Percentiles rank a stretch among this genome's conserved stretches.
phyloP scores from a whole-genome alignment of 2,888 invertebrate species.

The Callyntrura guangdongensis region DNA sequence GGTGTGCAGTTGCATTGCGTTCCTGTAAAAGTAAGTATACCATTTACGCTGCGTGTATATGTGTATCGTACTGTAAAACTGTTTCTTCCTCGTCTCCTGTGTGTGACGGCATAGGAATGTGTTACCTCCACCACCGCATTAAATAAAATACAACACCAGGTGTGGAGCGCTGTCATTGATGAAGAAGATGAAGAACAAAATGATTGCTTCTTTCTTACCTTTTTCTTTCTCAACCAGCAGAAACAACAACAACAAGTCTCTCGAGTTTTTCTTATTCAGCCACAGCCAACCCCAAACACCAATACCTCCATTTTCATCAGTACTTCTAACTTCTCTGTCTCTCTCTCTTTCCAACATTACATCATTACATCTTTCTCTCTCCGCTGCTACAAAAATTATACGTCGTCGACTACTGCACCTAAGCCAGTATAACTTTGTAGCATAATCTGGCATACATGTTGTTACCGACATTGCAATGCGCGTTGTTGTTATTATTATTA shows the following conservation, averaged over 20 bases:
- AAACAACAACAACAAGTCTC: conserved; percentile 12
- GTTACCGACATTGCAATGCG: conserved; percentile 66
- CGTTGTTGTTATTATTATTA: too few relatives aligned
- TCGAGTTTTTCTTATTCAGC: neutral
- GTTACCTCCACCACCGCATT: conserved; percentile 57
- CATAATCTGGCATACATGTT: conserved; percentile 47
- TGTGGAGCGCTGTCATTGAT: conserved; percentile 80
- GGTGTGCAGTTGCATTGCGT: conserved; percentile 23
- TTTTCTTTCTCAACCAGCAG: conserved; percentile 16
- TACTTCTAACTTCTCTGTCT: too few relatives aligned
- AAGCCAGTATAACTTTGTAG: neutral
- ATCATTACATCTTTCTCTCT: neutral
- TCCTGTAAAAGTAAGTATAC: neutral
- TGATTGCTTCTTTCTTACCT: conserved; percentile 66
- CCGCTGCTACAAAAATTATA: too few relatives aligned
- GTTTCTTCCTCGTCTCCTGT: neutral
- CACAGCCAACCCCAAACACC: neutral
- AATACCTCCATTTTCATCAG: neutral
- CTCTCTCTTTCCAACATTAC: neutral
- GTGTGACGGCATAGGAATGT: conserved; percentile 62
- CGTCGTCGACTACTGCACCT: neutral
- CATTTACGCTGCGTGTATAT: neutral
- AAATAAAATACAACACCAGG: conserved; percentile 74
- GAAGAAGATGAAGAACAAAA: conserved; percentile 72
- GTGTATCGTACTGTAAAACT: neutral